Evolutionary conservation across 2,888 invertebrate genomes (phyloP), one percentile per base, ranked within the genome.

Genomic region (Drosophila mettleri): DNA sequence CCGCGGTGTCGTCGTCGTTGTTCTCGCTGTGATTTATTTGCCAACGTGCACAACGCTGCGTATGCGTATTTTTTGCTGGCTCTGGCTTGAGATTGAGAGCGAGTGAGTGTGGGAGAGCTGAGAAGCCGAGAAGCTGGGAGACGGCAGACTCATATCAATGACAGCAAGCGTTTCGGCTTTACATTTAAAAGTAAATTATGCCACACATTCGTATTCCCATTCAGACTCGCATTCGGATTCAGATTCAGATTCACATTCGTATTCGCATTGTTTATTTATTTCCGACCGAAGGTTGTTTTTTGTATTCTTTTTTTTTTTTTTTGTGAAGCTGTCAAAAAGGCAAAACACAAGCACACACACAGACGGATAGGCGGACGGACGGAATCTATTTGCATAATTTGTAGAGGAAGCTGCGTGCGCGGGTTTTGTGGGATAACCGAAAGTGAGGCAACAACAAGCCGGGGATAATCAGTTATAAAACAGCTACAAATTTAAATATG

Each of bases 121-220:
- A 24, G 31, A 4, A 20, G 46, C 46, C 12, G 29, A 46, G n/a
- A 22, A 12, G 29, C 27, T 31, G 48, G 9, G 48, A 31, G 48
- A 29, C 20, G 48, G 20, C 33, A 14, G 33, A 20, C 76, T 63
- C 74, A 60, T 82, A 83, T 82, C 81, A 86, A 83, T 82, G 86
- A 82, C 86, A 80, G 63, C 69, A 34, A 41, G 67, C 66, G 60
- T 78, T 70, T 80, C 71, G 84, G 80, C 78, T 83, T 83, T 78
- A 64, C 79, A 83, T 85, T 83, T 81, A 87, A 85, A 87, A 87
- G 87, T 84, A 75, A 84, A 87, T 85, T 86, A 84, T 84, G 69
- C 69, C 58, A 61, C 54, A 60, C 66, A 46, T 24, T 61, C 54
- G 7, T 12, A 43, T 41, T n/a, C 57, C 2, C 16, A 54, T 16